These are phyloP conservation scores for Tiliacea aurago DNA, from an alignment of 2,888 invertebrate genomes.

Conservation along the genomic window DNA sequence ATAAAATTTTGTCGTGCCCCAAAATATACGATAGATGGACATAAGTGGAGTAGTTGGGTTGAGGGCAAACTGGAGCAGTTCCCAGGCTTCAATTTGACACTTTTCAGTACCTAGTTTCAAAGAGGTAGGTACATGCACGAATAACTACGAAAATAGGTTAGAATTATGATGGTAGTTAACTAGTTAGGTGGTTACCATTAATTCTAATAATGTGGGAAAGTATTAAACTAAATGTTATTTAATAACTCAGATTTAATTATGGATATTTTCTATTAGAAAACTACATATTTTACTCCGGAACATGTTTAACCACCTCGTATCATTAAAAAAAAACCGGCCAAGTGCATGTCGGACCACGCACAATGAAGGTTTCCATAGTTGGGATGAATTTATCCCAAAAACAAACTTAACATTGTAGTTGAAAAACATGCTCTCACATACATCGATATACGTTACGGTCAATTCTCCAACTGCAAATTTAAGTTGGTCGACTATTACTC, in stretches of 20 bases:
- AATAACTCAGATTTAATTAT: neutral
- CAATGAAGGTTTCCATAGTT: too few relatives aligned
- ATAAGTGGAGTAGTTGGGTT: neutral
- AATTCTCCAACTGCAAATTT: too few relatives aligned
- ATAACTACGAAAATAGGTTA: neutral
- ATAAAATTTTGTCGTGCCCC: neutral
- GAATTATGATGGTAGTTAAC: neutral
- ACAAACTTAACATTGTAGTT: too few relatives aligned
- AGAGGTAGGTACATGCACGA: neutral
- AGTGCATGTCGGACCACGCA: too few relatives aligned
- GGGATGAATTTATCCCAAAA: too few relatives aligned
- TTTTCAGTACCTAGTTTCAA: neutral
- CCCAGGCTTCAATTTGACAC: neutral
- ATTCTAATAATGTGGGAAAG: neutral
- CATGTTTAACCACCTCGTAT: neutral
- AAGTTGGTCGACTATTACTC: too few relatives aligned
- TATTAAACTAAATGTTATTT: neutral
- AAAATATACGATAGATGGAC: neutral
- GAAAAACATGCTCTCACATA: too few relatives aligned
- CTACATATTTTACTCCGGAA: neutral
- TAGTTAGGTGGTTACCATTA: neutral
- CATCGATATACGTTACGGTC: too few relatives aligned
- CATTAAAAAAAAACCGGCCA: too few relatives aligned
- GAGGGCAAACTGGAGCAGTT: too few relatives aligned
- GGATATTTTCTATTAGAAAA: neutral